Evolutionary conservation across 2,888 invertebrate genomes (phyloP).

Genomic region (Eupsilia transversa): DNA sequence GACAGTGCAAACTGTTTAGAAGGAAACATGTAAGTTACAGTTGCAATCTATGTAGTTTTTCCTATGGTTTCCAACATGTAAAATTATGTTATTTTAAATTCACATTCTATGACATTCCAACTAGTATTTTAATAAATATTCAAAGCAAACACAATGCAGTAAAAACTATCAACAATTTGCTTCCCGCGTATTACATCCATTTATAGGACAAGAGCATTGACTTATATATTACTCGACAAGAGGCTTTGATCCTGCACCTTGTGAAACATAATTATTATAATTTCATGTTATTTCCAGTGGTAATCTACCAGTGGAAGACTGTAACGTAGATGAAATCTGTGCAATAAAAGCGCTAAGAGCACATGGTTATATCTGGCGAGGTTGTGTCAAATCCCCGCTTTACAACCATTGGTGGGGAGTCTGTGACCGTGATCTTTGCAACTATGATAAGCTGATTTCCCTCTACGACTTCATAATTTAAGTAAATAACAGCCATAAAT

Average conservation of each 20-base stretch:
- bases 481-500: constrained; percentile 10
- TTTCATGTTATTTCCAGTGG: constrained; percentile 71
- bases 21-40: constrained; percentile 80
- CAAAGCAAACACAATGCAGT: background rate
- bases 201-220: too few relatives aligned
- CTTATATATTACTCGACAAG: too few relatives aligned
- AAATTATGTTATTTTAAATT: background rate
- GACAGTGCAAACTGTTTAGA: constrained; percentile 79
- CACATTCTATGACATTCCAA: background rate
- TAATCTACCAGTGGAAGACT: constrained; percentile 74
- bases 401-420: constrained; percentile 83
- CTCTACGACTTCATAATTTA: constrained; percentile 72
- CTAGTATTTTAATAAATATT: constrained; percentile 5
- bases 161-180: background rate
- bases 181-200: too few relatives aligned
- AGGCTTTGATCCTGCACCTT: background rate
- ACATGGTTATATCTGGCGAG: constrained; percentile 83
- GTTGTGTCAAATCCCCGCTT: constrained; percentile 78
- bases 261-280: background rate
- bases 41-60: background rate
- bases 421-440: constrained; percentile 81
- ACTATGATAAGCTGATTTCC: constrained; percentile 75
- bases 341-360: constrained; percentile 77
- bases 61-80: background rate
- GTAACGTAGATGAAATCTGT: constrained; percentile 80